Conservation (phyloP, 2,888 invertebrate genomes). For the Xestia rhomboidea region DNA sequence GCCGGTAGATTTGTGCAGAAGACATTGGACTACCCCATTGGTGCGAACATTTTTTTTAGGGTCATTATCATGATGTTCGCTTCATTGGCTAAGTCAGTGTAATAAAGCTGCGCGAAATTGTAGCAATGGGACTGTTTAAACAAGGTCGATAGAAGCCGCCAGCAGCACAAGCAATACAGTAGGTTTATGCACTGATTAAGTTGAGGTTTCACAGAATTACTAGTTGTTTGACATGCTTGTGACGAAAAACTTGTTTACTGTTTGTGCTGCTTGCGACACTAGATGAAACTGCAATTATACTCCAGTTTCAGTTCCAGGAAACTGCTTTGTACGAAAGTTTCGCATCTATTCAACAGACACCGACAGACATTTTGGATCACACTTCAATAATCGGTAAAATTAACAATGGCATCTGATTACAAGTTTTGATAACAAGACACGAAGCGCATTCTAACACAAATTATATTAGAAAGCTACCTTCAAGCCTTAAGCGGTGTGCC, state of each 20-base stretch:
- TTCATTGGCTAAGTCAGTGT: background rate
- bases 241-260: background rate
- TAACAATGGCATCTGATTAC: background rate
- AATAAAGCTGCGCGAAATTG: background rate
- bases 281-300: background rate
- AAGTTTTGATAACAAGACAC: background rate
- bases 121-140: background rate
- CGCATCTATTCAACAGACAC: background rate
- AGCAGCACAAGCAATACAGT: background rate
- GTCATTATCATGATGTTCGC: background rate
- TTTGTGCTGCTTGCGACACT: background rate
- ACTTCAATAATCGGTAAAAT: background rate
- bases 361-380: background rate
- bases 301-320: background rate
- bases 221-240: background rate
- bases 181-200: background rate
- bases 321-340: background rate
- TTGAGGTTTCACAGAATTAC: background rate
- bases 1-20: background rate
- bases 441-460: slow-evolving; percentile 1
- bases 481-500: background rate
- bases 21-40: background rate
- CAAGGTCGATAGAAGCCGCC: background rate
- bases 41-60: background rate
- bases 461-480: background rate